These are phyloP conservation scores for Epinotia bilunana DNA, from an alignment of 2,888 invertebrate species.

Conservation along the genomic window DNA sequence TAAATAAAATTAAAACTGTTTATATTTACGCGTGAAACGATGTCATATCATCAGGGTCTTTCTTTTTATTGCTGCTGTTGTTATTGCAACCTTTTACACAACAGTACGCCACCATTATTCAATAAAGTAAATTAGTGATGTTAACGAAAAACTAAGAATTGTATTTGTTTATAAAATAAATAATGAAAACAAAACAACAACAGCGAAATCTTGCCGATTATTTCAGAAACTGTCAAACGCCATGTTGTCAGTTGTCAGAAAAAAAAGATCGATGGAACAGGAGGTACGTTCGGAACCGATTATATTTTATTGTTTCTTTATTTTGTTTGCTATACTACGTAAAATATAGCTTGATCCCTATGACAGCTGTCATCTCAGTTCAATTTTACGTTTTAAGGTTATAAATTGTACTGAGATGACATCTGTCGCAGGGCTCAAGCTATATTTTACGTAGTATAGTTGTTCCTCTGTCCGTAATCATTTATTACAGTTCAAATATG, in stretches of 20 bases:
- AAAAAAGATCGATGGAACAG: not conserved
- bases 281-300: slow-evolving; percentile 3
- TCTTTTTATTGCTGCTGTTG: slow-evolving; percentile 53
- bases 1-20: not conserved
- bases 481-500: not conserved
- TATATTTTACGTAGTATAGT: too few relatives aligned
- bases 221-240: not conserved
- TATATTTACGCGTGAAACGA: slow-evolving; percentile 56
- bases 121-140: not conserved
- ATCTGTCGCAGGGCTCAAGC: too few relatives aligned
- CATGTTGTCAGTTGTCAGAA: not conserved
- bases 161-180: slow-evolving; percentile 24
- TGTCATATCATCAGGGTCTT: slow-evolving; percentile 48
- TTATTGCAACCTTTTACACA: slow-evolving; percentile 57
- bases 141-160: not conserved
- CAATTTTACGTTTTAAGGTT: too few relatives aligned
- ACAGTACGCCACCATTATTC: slow-evolving; percentile 56
- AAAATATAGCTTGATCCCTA: too few relatives aligned
- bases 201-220: not conserved
- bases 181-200: slow-evolving; percentile 24
- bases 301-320: not conserved
- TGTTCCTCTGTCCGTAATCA: too few relatives aligned
- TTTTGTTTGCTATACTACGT: not conserved
- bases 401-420: too few relatives aligned
- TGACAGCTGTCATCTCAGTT: too few relatives aligned